phyloP scores from a whole-genome alignment of 2,888 invertebrate genomes.

The Punctoribates punctum region DNA sequence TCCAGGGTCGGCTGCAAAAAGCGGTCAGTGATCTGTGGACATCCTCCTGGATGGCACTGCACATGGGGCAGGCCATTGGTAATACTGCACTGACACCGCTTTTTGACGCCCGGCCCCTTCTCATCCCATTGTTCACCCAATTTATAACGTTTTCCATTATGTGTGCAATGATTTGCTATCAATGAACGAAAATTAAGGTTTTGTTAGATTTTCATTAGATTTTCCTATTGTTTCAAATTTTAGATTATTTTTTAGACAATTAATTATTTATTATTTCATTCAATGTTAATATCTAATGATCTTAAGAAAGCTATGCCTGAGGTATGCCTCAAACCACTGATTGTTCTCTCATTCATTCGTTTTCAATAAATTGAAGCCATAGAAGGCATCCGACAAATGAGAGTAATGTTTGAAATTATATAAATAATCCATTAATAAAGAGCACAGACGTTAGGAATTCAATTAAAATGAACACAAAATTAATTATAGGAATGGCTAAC shows the following conservation, averaged over 20 bases:
- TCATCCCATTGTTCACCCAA: slow-evolving; percentile 48
- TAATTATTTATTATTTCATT: background rate
- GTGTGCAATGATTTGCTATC: slow-evolving; percentile 45
- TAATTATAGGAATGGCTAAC: background rate
- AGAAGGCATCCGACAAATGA: background rate
- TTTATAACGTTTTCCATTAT: slow-evolving; percentile 46
- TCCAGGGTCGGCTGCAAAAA: slow-evolving; percentile 46
- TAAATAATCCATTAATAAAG: background rate
- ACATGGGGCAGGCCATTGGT: slow-evolving; percentile 44
- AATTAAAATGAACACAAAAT: background rate
- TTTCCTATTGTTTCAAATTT: slow-evolving; percentile 7
- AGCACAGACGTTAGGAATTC: background rate
- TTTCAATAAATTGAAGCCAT: background rate
- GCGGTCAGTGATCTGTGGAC: slow-evolving; percentile 47
- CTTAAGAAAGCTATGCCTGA: too few species aligned
- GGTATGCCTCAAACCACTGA: background rate
- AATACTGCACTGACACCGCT: slow-evolving; percentile 42
- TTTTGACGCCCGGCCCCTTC: slow-evolving; percentile 30
- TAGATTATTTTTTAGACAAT: slow-evolving; percentile 19
- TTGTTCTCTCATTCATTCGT: background rate
- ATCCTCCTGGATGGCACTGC: slow-evolving; percentile 44
- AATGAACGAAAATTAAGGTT: slow-evolving; percentile 32
- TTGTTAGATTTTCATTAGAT: slow-evolving; percentile 22
- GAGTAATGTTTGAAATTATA: background rate
- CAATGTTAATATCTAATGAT: background rate